Evolutionary conservation across 2,113 vertebrate species (phyloP).

Genomic region (Odontophorus gujanensis): DNA sequence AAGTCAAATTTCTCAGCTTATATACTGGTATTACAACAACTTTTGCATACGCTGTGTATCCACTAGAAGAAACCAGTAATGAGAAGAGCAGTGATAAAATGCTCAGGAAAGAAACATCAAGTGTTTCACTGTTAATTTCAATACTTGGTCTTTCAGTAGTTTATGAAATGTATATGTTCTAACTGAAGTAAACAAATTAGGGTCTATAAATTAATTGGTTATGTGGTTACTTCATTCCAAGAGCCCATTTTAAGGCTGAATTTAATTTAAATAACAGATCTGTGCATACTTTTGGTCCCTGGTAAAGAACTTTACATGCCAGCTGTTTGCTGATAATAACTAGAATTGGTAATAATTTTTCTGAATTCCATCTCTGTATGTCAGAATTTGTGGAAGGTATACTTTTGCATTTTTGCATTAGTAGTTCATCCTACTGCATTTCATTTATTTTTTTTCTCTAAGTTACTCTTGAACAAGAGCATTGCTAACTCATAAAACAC

Average conservation of each 20-base stretch:
- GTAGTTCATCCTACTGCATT: neutral
- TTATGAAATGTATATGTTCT: neutral
- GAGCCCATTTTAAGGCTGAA: neutral
- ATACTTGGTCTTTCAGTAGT: neutral
- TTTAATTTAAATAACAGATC: neutral
- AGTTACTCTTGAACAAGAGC: neutral
- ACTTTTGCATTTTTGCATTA: neutral
- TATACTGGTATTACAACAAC: neutral
- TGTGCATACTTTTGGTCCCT: neutral
- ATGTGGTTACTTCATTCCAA: neutral
- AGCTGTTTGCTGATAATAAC: neutral
- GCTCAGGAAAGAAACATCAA: neutral
- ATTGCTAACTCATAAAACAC: neutral
- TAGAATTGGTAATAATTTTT: neutral
- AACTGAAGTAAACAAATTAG: constrained; percentile 9
- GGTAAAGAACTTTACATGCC: neutral
- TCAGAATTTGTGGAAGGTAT: neutral
- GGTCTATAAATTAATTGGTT: constrained; percentile 1
- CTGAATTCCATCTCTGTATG: neutral
- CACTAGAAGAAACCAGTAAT: neutral
- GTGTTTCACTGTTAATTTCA: neutral
- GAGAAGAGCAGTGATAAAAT: neutral
- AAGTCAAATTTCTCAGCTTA: neutral
- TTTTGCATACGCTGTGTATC: neutral
- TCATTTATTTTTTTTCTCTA: neutral